These are phyloP conservation scores for Pelobates cultripes DNA, from an alignment of 2,797 vertebrate species.

Conservation along the genomic window DNA sequence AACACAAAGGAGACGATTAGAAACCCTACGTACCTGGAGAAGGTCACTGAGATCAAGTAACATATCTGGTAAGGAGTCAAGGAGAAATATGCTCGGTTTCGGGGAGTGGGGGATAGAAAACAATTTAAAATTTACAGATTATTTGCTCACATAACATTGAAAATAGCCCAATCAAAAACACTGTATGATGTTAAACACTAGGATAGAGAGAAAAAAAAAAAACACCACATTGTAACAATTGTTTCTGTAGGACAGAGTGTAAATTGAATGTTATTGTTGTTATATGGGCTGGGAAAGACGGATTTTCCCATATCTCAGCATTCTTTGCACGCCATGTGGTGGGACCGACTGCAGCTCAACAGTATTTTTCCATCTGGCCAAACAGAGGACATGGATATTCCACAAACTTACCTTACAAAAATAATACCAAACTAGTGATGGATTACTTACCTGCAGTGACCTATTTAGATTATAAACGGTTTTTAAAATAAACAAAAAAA, in stretches of 20 bases:
- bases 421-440: too few species aligned
- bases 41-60: constrained; percentile 95
- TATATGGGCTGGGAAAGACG: background rate
- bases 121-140: too few species aligned
- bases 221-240: too few species aligned
- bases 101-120: too few species aligned
- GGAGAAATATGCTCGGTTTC: constrained; percentile 57
- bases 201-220: background rate
- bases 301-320: constrained; percentile 4
- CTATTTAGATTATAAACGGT: too few species aligned
- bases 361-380: constrained; percentile 14
- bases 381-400: background rate
- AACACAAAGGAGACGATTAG: constrained; percentile 20
- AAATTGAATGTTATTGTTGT: background rate
- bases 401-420: too few species aligned
- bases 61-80: constrained; percentile 88
- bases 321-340: constrained; percentile 7
- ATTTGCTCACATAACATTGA: too few species aligned
- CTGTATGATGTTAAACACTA: background rate
- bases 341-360: background rate
- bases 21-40: constrained; percentile 82
- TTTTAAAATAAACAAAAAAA: too few species aligned
- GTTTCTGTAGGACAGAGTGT: too few species aligned
- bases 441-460: too few species aligned
- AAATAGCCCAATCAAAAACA: background rate